Base-by-base conservation (phyloP, 1,140 invertebrate genomes). In the Zaprionus taronus region DNA sequence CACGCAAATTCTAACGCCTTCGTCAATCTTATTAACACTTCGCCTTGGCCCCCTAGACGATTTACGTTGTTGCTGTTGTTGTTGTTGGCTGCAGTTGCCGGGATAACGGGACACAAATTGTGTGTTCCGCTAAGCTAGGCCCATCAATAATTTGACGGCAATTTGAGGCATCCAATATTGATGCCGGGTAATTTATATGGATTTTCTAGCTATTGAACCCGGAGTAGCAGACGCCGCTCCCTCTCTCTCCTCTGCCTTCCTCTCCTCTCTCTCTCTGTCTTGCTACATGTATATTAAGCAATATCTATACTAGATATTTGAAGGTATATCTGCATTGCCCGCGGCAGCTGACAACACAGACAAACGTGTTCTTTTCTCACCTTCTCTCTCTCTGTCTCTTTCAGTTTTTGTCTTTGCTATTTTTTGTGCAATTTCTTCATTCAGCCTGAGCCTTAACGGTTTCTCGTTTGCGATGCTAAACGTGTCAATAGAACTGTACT, bases 141-240 rank as follows among this genome's bases (percentile, higher is more conserved):
- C 73, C 81, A 84, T 89, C 80, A 89, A 87, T 89, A 83, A 84
- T 84, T 78, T 65, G 62, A 57, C 49, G 72, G 66, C 67, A 79
- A 81, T 76, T 79, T 84, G 62, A 55, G 36, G 71, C 76, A 71
- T 77, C 65, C 31, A 67, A 89, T 84, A 83, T 87, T 83, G 72
- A 89, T 87, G 80, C 63, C 70, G 17, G 64, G 69, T 79, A 75
- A 89, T 89, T 89, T 89, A 72, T 90, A 74, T 68, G 69, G 75
- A 81, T 87, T 83, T 83, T 72, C 44, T 55, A 58, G 62, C 63
- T 55, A 64, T 79, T 72, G 53, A 70, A 61, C 58, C 38, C 58
- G 56, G 24, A 34, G 58, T 20, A 31, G 64, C 36, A 53, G 44
- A 41, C 34, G 63, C 62, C 38, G 31, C 44, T 3, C 0, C 31